Conservation (phyloP, 2,113 vertebrate species). For the Mungos mungo region DNA sequence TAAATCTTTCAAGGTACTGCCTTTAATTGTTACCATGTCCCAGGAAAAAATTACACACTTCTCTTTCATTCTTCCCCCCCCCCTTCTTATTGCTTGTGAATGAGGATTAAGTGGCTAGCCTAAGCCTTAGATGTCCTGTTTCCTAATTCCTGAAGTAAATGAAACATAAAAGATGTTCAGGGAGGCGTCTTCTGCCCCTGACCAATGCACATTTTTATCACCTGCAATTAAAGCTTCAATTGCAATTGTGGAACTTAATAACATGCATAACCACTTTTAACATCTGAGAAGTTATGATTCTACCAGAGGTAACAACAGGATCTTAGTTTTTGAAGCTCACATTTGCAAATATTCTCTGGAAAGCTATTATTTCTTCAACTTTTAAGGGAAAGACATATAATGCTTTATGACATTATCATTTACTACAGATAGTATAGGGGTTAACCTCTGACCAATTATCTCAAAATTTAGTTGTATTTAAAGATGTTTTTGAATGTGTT, state of each 20-base stretch:
- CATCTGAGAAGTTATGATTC: constrained; percentile 20
- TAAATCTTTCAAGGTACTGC: neutral
- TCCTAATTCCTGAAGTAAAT: neutral
- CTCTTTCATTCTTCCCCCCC: neutral
- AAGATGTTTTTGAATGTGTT: constrained; percentile 56
- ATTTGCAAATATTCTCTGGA: constrained; percentile 58
- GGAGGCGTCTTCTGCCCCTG: neutral
- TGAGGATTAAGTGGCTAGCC: neutral
- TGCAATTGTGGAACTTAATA: constrained; percentile 12
- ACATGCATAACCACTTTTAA: constrained; percentile 55
- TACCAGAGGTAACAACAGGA: neutral
- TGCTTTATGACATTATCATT: constrained; percentile 34
- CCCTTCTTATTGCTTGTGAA: neutral
- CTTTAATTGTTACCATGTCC: neutral
- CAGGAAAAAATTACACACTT: neutral
- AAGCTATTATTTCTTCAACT: neutral
- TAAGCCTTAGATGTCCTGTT: constrained; percentile 9
- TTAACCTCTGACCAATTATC: constrained; percentile 47
- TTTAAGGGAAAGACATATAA: neutral
- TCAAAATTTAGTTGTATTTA: constrained; percentile 35
- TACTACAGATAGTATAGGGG: neutral
- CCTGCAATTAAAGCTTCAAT: constrained; percentile 56
- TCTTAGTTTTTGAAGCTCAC: constrained; percentile 41
- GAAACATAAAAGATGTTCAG: neutral
- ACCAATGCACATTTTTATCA: constrained; percentile 9